phyloP scores from a whole-genome alignment of 1,140 invertebrate species.

The Capitella teleta region DNA sequence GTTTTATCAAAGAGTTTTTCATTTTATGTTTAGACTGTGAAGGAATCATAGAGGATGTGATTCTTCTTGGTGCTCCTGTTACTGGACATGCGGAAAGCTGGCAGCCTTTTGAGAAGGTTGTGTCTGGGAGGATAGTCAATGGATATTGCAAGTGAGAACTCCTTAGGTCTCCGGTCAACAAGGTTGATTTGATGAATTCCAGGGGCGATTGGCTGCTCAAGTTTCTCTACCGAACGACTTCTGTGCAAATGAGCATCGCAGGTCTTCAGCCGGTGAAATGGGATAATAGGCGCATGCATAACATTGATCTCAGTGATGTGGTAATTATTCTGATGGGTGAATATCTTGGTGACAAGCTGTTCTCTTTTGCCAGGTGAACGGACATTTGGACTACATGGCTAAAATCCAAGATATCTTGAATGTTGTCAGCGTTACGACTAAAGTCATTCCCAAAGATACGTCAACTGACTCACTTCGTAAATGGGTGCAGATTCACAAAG shows the following conservation, averaged over 20 bases:
- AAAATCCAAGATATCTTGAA: constrained; percentile 50
- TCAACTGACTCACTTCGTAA: neutral
- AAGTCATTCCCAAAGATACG: neutral
- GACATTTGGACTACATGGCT: constrained; percentile 52
- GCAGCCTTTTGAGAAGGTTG: constrained; percentile 48
- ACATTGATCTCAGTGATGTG: constrained; percentile 47
- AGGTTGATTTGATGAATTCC: constrained; percentile 7
- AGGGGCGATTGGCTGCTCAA: constrained; percentile 57
- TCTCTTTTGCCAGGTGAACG: constrained; percentile 23
- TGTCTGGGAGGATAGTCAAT: constrained; percentile 56
- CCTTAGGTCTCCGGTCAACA: neutral
- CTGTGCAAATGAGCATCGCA: constrained; percentile 49
- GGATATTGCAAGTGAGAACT: constrained; percentile 51
- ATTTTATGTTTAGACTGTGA: constrained; percentile 40
- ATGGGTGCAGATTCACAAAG: constrained; percentile 4
- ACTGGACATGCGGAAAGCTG: constrained; percentile 47
- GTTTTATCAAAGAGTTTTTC: too few relatives aligned
- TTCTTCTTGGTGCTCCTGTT: constrained; percentile 59
- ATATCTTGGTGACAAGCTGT: neutral
- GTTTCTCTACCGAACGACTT: constrained; percentile 56
- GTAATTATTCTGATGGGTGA: neutral
- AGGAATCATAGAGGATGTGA: constrained; percentile 60
- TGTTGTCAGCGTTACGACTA: constrained; percentile 39
- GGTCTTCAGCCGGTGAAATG: constrained; percentile 51
- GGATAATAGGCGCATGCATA: constrained; percentile 48